Base-by-base conservation (phyloP, 2,113 vertebrate species). In the Sciurus niger region DNA sequence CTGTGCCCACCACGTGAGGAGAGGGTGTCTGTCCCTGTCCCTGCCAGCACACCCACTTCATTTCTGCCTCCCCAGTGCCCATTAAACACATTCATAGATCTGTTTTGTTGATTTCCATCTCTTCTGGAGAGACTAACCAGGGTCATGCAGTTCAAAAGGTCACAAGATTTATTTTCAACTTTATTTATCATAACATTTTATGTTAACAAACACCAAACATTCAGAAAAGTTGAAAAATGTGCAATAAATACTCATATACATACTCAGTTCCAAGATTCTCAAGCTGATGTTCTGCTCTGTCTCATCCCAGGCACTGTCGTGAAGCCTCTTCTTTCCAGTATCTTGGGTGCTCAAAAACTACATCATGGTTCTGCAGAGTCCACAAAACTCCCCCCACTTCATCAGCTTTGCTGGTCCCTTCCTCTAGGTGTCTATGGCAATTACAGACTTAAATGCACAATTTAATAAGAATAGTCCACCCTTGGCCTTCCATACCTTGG, bases 21-120 rank as follows among this genome's bases (percentile, higher is more conserved):
- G 37, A 48, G 78, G n/a, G 43, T 30, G 16, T 22, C 90, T 51
- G 84, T 60, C 67, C 80, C n/a, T 0, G 4, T 65, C 37, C 34
- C 34, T 0, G 9, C 10, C 40, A 9, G n/a, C 18, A 3, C 14
- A 7, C 9, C 18, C 1, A 1, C 48, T 20, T 20, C 22, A 2
- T 22, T n/a, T 77, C 78, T 79, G 28, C 43, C 32, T 58, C 28
- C 20, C 48, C 22, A 0, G 9, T 8, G 30, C 22, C 43, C 2
- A 0, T 17, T 32, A 8, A 25, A 8, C 17, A 77, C 65, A 20
- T 12, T 37, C 46, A 40, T 8, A 51, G 22, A 24, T 30, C 84
- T 48, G 48, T 7, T 53, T n/a, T 34, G 24, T 24, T 43, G 10
- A 51, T 51, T 78, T 77, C 43, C 70, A 12, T 84, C 46, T 30